Evolutionary conservation across 2,888 invertebrate genomes (phyloP), one percentile per base, ranked within the genome.

Genomic region (Coleophora flavipennella): DNA sequence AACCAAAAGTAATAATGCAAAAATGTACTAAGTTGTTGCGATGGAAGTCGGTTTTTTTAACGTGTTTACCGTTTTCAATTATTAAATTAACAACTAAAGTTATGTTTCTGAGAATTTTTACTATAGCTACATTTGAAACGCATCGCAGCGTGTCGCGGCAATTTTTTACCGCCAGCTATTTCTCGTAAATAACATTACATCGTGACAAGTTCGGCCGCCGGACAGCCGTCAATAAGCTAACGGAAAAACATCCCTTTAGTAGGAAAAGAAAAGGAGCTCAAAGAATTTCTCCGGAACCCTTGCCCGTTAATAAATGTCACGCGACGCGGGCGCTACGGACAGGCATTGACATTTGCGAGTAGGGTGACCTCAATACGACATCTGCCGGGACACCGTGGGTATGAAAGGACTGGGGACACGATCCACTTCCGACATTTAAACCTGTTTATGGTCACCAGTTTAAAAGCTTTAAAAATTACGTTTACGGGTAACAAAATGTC

Each of bases 301-400:
- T 62, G 55, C 53, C 61, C 68, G 75, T 78, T 80, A 78, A 79
- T 83, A 83, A 83, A 80, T 77, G 79, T 80, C 79, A 77, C 50
- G 49, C 20, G 6, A 6, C 20, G 20, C 20, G 20, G 6, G 6
- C 20, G 20, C 20, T 20, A 6, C 20, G 20, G 20, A 32, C 53
- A 50, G 55, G 55, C 63, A 61, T 67, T 72, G 72, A 71, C 72
- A 69, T 64, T 67, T 63, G 59, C 14, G 20, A 8, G 49, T 49
- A 47, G 65, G 66, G 55, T 50, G 54, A 48, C 51, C 51, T 36
- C 48, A 45, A 36, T 20, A 42, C 49, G 51, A 50, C 59, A 55
- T 53, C 56, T 57, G 60, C 53, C 35, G 46, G 52, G 55, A 53
- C 50, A 37, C 46, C 20, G 48, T 51, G 12, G 28, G 27, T 8